These are phyloP conservation scores for Liopterus haemorrhoidalis DNA, from an alignment of 2,888 invertebrate genomes.

Conservation along the genomic window DNA sequence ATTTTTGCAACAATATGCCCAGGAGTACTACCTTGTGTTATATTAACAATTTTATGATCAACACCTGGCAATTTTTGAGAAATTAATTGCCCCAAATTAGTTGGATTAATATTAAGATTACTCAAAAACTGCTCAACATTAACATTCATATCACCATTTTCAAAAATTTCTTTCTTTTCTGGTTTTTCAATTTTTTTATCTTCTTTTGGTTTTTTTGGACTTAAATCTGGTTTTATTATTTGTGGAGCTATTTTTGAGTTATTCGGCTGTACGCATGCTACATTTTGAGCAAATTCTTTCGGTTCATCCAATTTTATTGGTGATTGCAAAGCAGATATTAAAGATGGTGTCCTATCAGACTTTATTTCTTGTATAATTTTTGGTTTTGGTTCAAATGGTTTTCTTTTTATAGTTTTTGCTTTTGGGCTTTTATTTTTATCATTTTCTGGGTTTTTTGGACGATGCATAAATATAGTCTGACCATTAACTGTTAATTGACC, in stretches of 20 bases:
- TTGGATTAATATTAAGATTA: conserved; percentile 14
- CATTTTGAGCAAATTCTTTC: too few relatives aligned
- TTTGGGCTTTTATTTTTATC: conserved; percentile 42
- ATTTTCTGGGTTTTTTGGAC: conserved; percentile 35
- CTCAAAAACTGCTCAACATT: conserved; percentile 16
- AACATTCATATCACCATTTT: too few relatives aligned
- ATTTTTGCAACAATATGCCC: conserved; percentile 17
- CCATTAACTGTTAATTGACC: conserved; percentile 46
- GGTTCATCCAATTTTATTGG: too few relatives aligned
- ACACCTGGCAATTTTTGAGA: conserved; percentile 11
- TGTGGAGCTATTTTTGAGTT: too few relatives aligned
- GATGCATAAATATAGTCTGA: conserved; percentile 46
- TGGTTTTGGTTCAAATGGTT: conserved; percentile 15
- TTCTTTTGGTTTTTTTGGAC: too few relatives aligned
- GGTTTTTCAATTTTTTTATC: too few relatives aligned
- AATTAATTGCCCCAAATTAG: conserved; percentile 13
- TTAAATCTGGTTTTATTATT: too few relatives aligned
- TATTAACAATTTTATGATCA: conserved; percentile 16
- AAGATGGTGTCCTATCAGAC: too few relatives aligned
- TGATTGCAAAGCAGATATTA: too few relatives aligned
- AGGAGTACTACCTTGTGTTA: conserved; percentile 4
- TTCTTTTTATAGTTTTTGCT: conserved; percentile 42
- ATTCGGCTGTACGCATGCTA: too few relatives aligned
- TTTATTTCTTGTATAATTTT: too few relatives aligned
- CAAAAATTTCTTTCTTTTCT: too few relatives aligned